Percentiles rank a stretch among this genome's conserved stretches.
phyloP scores from a whole-genome alignment of 2,888 invertebrate genomes.

The Drosophila mayaguana region DNA sequence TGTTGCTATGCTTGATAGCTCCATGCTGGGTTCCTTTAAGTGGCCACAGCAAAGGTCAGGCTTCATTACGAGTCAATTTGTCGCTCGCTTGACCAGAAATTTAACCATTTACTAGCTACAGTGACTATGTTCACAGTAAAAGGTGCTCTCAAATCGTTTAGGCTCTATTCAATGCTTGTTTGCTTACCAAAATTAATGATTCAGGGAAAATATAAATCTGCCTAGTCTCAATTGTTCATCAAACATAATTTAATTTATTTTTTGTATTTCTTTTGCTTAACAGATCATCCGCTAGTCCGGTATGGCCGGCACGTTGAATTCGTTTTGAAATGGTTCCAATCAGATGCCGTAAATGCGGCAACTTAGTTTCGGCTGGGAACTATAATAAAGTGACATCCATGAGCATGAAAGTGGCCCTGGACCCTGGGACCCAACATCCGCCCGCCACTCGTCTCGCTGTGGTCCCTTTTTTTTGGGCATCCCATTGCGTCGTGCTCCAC shows the following conservation, averaged over 20 bases:
- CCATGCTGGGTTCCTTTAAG: not conserved
- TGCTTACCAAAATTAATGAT: not conserved
- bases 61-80: not conserved
- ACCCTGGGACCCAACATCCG: not conserved
- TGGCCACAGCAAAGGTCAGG: not conserved
- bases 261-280: not conserved
- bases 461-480: slow-evolving; percentile 1
- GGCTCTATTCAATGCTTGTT: not conserved
- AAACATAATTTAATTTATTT: not conserved
- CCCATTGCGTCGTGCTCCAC: slow-evolving; percentile 37
- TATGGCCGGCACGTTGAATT: not conserved
- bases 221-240: not conserved
- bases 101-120: not conserved
- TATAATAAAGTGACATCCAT: slow-evolving; percentile 56
- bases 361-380: slow-evolving; percentile 51
- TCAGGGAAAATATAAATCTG: not conserved
- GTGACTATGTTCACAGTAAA: not conserved
- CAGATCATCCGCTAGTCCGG: slow-evolving; percentile 16
- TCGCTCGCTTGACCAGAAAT: not conserved
- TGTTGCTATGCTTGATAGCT: not conserved
- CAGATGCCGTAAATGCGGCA: slow-evolving; percentile 38
- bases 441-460: not conserved
- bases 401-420: slow-evolving; percentile 48
- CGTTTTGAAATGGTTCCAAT: slow-evolving; percentile 49
- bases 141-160: not conserved